phyloP scores from a whole-genome alignment of 2,797 vertebrate genomes.

The Aulostomus chinensis region DNA sequence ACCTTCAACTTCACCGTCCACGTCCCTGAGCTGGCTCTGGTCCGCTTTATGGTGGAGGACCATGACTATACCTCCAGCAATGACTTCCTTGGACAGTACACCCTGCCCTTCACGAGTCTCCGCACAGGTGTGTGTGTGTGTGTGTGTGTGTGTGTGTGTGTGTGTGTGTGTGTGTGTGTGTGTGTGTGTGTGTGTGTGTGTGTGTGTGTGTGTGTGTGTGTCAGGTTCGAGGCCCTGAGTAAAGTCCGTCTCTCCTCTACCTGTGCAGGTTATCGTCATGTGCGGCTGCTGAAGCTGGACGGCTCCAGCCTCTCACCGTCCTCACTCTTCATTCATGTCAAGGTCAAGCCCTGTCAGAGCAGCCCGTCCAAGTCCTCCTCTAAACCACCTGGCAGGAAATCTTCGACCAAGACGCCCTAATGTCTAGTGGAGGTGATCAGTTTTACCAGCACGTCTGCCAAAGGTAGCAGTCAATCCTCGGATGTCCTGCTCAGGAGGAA shows the following conservation, averaged over 20 bases:
- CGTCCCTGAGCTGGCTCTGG: conserved; percentile 77
- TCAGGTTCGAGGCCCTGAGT: neutral
- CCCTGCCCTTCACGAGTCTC: conserved; percentile 86
- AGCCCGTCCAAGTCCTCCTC: conserved; percentile 43
- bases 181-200: conserved; percentile 61
- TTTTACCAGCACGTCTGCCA: too few species aligned
- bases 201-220: neutral
- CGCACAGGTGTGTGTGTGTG: conserved; percentile 81
- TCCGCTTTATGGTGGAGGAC: conserved; percentile 92
- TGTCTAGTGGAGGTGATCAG: neutral
- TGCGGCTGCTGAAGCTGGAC: conserved; percentile 87
- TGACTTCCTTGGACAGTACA: conserved; percentile 93
- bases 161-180: conserved; percentile 61
- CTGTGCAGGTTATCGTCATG: conserved; percentile 88
- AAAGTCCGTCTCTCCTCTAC: neutral
- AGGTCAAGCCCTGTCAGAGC: conserved; percentile 61
- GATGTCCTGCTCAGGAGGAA: too few species aligned
- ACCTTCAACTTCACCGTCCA: conserved; percentile 81
- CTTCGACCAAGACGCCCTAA: conserved; percentile 21
- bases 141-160: conserved; percentile 68
- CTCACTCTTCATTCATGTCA: conserved; percentile 89
- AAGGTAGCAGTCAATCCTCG: too few species aligned
- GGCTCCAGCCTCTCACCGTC: conserved; percentile 87
- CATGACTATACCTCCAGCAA: conserved; percentile 88
- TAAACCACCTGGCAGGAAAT: neutral